Conservation (phyloP, 2,113 vertebrate genomes). For the Terrapene triunguis region DNA sequence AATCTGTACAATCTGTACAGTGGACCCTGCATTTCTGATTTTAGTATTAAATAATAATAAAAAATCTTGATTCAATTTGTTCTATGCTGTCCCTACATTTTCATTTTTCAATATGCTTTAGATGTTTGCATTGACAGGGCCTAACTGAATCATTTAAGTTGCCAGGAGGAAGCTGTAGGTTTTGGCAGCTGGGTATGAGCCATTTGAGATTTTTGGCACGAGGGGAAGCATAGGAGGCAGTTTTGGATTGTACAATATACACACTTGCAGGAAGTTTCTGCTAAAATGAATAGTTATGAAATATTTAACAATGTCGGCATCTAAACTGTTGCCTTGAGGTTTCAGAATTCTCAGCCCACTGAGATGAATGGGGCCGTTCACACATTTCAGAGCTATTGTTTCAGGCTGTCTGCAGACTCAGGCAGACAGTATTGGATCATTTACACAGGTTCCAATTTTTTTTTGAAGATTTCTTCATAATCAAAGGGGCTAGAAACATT, state of each 20-base stretch:
- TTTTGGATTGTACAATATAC: neutral
- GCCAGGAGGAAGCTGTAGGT: neutral
- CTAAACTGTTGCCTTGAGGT: neutral
- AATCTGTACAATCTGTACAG: neutral
- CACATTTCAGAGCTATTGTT: neutral
- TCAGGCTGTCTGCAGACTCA: neutral
- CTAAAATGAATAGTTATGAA: neutral
- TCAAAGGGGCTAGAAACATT: neutral
- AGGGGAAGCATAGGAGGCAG: neutral
- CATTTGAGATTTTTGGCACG: neutral
- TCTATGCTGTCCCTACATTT: neutral
- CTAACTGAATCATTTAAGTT: neutral
- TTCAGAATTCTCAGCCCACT: neutral
- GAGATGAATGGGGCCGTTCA: neutral
- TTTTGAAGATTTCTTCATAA: conserved; percentile 23
- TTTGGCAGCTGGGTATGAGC: neutral
- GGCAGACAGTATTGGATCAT: neutral
- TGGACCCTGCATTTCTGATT: neutral
- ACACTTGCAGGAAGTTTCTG: neutral
- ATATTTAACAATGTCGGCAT: neutral
- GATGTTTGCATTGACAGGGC: neutral
- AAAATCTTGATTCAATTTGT: neutral
- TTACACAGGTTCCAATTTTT: neutral
- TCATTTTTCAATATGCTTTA: neutral
- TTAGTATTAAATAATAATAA: neutral